A percentile compares a stretch with the other conserved stretches of the same genome.
phyloP scores from a whole-genome alignment of 2,113 vertebrate genomes.

The Amblyopsis rosae region DNA sequence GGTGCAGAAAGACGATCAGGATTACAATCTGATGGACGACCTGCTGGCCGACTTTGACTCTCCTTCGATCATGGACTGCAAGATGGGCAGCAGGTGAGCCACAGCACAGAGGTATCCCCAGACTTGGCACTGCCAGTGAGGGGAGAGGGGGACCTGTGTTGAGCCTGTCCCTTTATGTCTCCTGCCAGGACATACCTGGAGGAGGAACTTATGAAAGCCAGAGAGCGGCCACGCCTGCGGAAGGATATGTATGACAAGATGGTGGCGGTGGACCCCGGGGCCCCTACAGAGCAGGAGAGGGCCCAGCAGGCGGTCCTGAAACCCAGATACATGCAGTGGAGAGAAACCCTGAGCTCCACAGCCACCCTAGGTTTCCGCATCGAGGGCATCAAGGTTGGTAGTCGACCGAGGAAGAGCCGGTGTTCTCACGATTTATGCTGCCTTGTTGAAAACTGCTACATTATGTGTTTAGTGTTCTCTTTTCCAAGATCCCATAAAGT shows the following conservation, averaged over 20 bases:
- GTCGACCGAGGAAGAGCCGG: neutral
- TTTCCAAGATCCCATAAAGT: no score
- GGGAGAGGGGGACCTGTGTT: neutral
- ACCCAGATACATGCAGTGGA: slow-evolving; percentile 93
- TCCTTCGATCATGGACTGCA: slow-evolving; percentile 93
- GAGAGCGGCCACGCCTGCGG: slow-evolving; percentile 81
- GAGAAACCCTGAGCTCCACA: slow-evolving; percentile 88
- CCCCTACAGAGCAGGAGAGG: slow-evolving; percentile 83
- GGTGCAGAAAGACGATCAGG: slow-evolving; percentile 79
- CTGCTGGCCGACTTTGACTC: slow-evolving; percentile 85
- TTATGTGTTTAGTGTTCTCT: no score
- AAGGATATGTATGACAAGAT: slow-evolving; percentile 93
- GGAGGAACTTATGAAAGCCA: slow-evolving; percentile 86
- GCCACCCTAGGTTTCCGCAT: slow-evolving; percentile 88
- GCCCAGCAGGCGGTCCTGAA: slow-evolving; percentile 82
- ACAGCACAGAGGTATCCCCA: neutral
- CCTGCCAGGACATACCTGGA: slow-evolving; percentile 85
- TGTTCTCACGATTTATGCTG: neutral
- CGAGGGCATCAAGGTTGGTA: slow-evolving; percentile 87
- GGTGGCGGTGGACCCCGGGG: slow-evolving; percentile 85
- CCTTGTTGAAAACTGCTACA: no score
- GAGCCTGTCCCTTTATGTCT: neutral
- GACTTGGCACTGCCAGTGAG: neutral
- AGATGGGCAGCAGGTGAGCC: slow-evolving; percentile 89
- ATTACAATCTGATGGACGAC: slow-evolving; percentile 90